phyloP scores from a whole-genome alignment of 2,113 vertebrate species.

The Sakesphorus luctuosus region DNA sequence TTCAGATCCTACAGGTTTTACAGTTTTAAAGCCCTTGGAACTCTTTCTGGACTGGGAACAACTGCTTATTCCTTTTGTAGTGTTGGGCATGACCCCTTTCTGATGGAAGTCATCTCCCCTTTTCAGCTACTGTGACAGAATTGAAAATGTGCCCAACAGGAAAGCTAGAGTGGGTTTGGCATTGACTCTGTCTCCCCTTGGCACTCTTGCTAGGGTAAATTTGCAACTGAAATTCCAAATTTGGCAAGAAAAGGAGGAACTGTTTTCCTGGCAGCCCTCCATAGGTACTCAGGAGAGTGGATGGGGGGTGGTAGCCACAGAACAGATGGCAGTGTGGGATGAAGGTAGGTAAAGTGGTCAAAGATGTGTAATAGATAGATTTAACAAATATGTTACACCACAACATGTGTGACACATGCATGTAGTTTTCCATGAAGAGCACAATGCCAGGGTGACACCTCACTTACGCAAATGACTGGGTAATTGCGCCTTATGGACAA shows the following conservation, averaged over 20 bases:
- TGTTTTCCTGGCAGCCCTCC: constrained; percentile 46
- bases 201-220: constrained; percentile 41
- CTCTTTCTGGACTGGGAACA: background rate
- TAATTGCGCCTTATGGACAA: background rate
- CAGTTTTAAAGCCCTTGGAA: background rate
- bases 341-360: constrained; percentile 29
- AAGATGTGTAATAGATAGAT: constrained; percentile 44
- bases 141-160: constrained; percentile 8
- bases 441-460: background rate
- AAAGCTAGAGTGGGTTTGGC: constrained; percentile 6
- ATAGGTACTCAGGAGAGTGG: constrained; percentile 23
- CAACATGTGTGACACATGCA: constrained; percentile 28
- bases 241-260: constrained; percentile 59
- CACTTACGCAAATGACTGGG: background rate
- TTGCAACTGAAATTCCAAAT: constrained; percentile 57
- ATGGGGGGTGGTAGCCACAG: constrained; percentile 2
- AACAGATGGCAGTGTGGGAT: constrained; percentile 55
- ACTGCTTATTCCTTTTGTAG: background rate
- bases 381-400: constrained; percentile 21
- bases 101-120: background rate
- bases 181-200: constrained; percentile 34
- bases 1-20: background rate
- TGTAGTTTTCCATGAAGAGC: background rate
- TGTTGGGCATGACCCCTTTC: background rate
- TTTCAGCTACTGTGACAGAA: constrained; percentile 31